Evolutionary conservation across 2,888 invertebrate genomes (phyloP).

Genomic region (Gryllus longicercus): DNA sequence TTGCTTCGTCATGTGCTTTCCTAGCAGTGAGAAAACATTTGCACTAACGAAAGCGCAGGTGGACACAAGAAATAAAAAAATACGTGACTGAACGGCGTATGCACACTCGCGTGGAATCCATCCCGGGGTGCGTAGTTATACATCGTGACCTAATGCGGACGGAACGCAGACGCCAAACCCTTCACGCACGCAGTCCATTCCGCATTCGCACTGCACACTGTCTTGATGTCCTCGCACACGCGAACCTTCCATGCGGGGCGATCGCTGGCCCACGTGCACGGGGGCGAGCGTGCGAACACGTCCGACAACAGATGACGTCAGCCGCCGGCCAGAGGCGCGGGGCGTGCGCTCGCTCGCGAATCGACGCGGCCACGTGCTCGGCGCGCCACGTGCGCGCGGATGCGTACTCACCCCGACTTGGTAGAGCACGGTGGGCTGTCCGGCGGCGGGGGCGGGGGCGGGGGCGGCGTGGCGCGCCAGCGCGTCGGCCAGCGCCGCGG

Average conservation of each 20-base stretch:
- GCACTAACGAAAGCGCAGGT: too few species aligned
- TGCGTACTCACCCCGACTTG: slow-evolving; percentile 67
- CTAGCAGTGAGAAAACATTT: too few species aligned
- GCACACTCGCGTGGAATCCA: too few species aligned
- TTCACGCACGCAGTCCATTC: too few species aligned
- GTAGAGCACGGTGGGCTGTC: slow-evolving; percentile 59
- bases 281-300: neutral
- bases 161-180: too few species aligned
- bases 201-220: too few species aligned
- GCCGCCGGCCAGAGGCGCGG: neutral
- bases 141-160: too few species aligned
- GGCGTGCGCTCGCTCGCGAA: neutral
- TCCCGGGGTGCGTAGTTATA: too few species aligned
- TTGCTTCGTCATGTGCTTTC: too few species aligned
- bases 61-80: too few species aligned
- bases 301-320: neutral
- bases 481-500: slow-evolving; percentile 44
- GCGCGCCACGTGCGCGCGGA: slow-evolving; percentile 11
- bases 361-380: neutral
- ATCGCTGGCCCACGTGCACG: neutral
- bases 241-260: neutral
- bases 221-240: too few species aligned
- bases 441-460: slow-evolving; percentile 52
- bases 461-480: slow-evolving; percentile 50
- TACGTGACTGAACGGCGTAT: too few species aligned